A percentile compares a stretch with the other conserved stretches of the same genome.
phyloP scores from a whole-genome alignment of 2,113 vertebrate species.

The Sterrhoptilus dennistouni region DNA sequence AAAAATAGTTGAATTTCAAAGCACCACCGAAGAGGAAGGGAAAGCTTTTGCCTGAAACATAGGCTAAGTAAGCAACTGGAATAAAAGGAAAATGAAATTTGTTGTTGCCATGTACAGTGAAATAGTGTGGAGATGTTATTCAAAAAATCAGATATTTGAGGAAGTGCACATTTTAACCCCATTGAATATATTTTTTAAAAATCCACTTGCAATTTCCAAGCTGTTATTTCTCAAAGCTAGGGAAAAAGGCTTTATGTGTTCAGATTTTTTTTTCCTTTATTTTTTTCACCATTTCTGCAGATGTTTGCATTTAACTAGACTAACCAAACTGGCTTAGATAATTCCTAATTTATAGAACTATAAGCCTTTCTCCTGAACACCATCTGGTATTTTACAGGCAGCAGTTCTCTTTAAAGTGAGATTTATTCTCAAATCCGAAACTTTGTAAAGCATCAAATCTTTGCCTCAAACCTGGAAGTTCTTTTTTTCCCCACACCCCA shows the following conservation, averaged over 20 bases:
- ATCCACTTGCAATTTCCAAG: background rate
- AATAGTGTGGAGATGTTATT: background rate
- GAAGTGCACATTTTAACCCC: background rate
- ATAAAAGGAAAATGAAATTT: background rate
- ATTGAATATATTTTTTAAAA: background rate
- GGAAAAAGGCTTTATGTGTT: background rate
- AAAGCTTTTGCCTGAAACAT: background rate
- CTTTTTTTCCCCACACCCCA: background rate
- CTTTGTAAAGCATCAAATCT: background rate
- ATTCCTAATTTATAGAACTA: background rate
- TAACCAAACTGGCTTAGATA: background rate
- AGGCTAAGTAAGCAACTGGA: background rate
- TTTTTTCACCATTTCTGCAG: background rate
- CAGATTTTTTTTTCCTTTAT: background rate
- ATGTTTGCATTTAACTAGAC: background rate
- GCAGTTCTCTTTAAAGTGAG: background rate
- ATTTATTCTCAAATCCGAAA: background rate
- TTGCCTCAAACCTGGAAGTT: background rate
- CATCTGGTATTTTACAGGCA: background rate
- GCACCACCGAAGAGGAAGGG: background rate
- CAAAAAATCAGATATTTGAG: background rate
- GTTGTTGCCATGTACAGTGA: fast-evolving
- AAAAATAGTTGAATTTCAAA: background rate
- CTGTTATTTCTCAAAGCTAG: background rate
- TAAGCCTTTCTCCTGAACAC: background rate